Conservation (phyloP, 37 sponge, comb jelly and placozoan species). For the Dysidea cf. avara region DNA sequence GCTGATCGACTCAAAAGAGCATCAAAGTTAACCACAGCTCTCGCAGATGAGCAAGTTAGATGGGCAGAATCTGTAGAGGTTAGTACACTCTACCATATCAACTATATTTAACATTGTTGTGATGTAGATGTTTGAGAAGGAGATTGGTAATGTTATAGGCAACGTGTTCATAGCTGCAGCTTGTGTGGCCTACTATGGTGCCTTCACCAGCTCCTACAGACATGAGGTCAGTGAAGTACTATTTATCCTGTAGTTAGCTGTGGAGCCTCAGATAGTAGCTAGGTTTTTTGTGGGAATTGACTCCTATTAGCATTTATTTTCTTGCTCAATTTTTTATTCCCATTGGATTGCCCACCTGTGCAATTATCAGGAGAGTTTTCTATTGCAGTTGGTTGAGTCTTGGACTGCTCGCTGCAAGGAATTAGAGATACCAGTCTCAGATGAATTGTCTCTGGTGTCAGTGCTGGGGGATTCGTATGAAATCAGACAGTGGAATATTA, state of each 20-base stretch:
- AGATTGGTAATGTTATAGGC: constrained; percentile 97
- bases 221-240: constrained; percentile 52
- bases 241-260: not conserved
- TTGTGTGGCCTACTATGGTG: constrained; percentile 98
- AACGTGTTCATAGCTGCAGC: constrained; percentile 98
- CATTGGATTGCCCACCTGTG: no score
- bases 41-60: constrained; percentile 94
- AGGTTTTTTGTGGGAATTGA: not conserved
- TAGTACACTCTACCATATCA: not conserved
- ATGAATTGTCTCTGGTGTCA: constrained; percentile 64
- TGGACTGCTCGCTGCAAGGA: constrained; percentile 90
- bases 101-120: not conserved
- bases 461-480: constrained; percentile 89
- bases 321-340: no score
- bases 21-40: constrained; percentile 90
- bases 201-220: constrained; percentile 93
- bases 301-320: not conserved
- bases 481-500: constrained; percentile 95
- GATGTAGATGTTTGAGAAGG: constrained; percentile 69
- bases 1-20: constrained; percentile 86
- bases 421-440: constrained; percentile 91
- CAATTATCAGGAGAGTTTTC: no score
- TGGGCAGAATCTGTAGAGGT: constrained; percentile 94
- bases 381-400: constrained; percentile 57
- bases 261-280: no score